Base-by-base conservation (phyloP, 2,113 vertebrate genomes). In the Entomyzon cyanotis region DNA sequence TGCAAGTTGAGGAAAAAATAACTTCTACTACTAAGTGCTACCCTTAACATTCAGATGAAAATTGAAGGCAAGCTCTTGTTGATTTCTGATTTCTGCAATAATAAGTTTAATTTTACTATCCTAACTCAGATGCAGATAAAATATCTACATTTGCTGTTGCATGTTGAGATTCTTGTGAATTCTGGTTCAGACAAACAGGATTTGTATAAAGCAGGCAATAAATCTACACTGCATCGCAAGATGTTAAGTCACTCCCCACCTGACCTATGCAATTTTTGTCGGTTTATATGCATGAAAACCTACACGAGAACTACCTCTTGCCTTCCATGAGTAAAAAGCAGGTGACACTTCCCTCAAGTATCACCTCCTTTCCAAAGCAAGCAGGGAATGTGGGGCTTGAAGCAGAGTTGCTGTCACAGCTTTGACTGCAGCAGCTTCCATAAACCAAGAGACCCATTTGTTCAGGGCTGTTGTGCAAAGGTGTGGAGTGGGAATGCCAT, bases 381-480 rank as follows among this genome's bases (percentile, higher is more conserved):
- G 2, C 1, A 4, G 20, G 20, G 11, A 8, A 64, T 20, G 5
- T 56, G 50, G 15, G 15, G 5, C 25, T 73, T 14, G 5, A 22
- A 27, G 1, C 46, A 17, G 10, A 46, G 7, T 12, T 55, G 14
- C 15, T 62, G 9, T 59, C 49, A 24, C 12, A 64, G 7, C 35
- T 77, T 46, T 63, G 55, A 33, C 11, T 25, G 9, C 28, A 46
- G 59, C 7, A 74, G 39, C 11, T 69, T 90, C 44, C 39, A 55
- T 8, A 20, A 50, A 12, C 19, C 21, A 19, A 49, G 22, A 41
- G 3, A 52, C 3, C 2, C 1, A 1, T 39, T 25, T 7, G 2
- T 59, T 46, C 30, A 67, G 37, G 81, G 42, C 44, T 3, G 0
- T 20, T 63, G 28, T 79, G n/a, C 28, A 11, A 6, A 37, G 1